Evolutionary conservation across 53 echinoderm and acorn worm genomes (phyloP).

Genomic region (Crossaster papposus): DNA sequence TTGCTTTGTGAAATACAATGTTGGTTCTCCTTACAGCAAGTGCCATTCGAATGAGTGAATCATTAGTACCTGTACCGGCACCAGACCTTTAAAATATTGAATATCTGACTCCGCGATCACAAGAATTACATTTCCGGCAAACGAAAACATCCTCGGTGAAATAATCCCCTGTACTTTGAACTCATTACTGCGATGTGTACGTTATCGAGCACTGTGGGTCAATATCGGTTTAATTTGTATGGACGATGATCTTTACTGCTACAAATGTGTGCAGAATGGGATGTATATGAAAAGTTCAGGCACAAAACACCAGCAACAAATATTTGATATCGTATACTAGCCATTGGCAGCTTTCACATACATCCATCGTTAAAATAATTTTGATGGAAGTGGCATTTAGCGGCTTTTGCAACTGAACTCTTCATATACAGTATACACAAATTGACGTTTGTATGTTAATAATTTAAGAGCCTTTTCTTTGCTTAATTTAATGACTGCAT

Average conservation of each 20-base stretch:
- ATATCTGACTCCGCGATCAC: conserved; percentile 3
- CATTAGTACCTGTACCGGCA: not conserved
- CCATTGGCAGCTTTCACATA: too few relatives aligned
- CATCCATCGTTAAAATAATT: too few relatives aligned
- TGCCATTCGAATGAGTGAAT: not conserved
- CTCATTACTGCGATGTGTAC: conserved; percentile 32
- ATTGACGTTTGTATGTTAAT: not conserved
- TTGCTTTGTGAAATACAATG: not conserved
- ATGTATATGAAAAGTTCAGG: too few relatives aligned
- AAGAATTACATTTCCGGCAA: conserved; percentile 30
- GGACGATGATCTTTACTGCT: not conserved
- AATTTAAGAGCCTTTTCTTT: not conserved
- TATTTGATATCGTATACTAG: too few relatives aligned
- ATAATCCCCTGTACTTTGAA: conserved; percentile 54
- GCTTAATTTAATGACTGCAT: too few relatives aligned
- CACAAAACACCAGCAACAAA: too few relatives aligned
- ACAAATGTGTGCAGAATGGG: not conserved
- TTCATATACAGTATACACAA: not conserved
- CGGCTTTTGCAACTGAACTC: too few relatives aligned
- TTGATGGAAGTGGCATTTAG: too few relatives aligned
- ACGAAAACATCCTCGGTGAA: conserved; percentile 18
- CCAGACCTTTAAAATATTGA: not conserved
- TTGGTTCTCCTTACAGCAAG: not conserved
- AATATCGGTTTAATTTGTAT: conserved; percentile 41
- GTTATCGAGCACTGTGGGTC: conserved; percentile 27